Evolutionary conservation across 2,113 vertebrate genomes (phyloP).

Genomic region (Forbesichthys papilliferus): DNA sequence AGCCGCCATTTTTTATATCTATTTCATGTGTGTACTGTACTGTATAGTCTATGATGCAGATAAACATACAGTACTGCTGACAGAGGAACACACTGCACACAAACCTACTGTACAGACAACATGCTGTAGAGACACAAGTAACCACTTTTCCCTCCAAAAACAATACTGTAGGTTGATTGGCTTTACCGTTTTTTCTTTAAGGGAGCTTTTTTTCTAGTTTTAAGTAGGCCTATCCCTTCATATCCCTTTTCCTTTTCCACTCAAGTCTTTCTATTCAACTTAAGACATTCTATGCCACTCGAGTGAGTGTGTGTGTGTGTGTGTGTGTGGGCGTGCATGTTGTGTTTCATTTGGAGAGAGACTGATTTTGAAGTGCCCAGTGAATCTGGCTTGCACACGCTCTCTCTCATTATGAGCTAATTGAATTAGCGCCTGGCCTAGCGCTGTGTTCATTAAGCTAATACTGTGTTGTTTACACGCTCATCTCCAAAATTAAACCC

Average conservation of each 20-base stretch:
- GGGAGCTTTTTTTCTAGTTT: not conserved
- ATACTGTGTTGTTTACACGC: slow-evolving; percentile 63
- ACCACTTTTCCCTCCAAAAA: too few species aligned
- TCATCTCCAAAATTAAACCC: slow-evolving; percentile 51
- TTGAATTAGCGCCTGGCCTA: slow-evolving; percentile 67
- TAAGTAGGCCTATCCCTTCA: not conserved
- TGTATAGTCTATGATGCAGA: too few species aligned
- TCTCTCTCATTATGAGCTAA: slow-evolving; percentile 56
- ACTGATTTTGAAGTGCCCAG: not conserved
- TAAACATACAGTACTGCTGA: too few species aligned
- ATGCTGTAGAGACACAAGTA: not conserved
- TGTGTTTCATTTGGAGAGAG: not conserved
- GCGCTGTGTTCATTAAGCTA: slow-evolving; percentile 68
- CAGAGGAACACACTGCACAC: not conserved
- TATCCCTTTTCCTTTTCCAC: not conserved
- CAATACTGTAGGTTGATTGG: not conserved
- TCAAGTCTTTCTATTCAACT: not conserved
- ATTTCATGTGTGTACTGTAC: too few species aligned
- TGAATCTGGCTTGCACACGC: not conserved
- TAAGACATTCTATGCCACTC: not conserved
- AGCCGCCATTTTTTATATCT: too few species aligned
- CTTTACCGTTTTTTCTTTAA: not conserved
- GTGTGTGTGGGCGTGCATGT: not conserved
- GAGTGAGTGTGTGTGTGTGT: not conserved
- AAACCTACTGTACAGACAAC: not conserved